Evolutionary conservation across 2,888 invertebrate species (phyloP).

Genomic region (Aproaerema taeniolella): DNA sequence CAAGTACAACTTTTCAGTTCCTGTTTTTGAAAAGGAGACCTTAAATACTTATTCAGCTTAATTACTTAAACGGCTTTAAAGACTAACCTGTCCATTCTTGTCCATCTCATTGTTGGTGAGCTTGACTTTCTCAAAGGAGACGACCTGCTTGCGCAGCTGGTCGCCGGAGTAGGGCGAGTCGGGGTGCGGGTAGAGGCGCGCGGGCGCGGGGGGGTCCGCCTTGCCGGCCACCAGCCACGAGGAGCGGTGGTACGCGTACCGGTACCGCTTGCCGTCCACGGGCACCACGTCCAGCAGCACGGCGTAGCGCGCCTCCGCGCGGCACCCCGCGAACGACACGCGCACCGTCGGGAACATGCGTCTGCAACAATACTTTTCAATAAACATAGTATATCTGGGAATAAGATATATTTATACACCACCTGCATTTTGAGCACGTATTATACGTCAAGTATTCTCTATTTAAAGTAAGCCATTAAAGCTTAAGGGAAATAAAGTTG

Average conservation of each 20-base stretch:
- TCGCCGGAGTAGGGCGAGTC: slow-evolving; percentile 97
- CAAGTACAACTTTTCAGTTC: no score
- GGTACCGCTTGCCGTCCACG: slow-evolving; percentile 96
- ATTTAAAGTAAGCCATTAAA: no score
- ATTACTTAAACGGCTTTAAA: neutral
- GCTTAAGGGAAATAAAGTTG: no score
- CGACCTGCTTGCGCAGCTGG: slow-evolving; percentile 96
- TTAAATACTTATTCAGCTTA: no score
- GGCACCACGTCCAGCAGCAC: slow-evolving; percentile 98
- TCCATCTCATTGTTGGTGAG: slow-evolving; percentile 99
- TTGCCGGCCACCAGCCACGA: slow-evolving; percentile 99
- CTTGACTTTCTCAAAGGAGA: slow-evolving; percentile 99
- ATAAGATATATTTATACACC: no score
- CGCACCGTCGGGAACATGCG: slow-evolving; percentile 99
- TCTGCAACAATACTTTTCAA: slow-evolving; percentile 69
- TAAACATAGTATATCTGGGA: neutral
- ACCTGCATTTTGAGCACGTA: no score
- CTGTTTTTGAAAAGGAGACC: no score
- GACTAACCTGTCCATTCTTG: slow-evolving; percentile 94
- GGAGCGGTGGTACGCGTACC: slow-evolving; percentile 98
- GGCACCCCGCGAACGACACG: slow-evolving; percentile 92
- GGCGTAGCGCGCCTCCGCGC: slow-evolving; percentile 90
- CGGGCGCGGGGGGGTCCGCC: slow-evolving; percentile 97
- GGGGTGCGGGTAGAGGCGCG: slow-evolving; percentile 96
- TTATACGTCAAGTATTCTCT: no score